Evolutionary conservation across 1,140 invertebrate species (phyloP), one percentile per base, ranked within the genome.

Genomic region (Paracyclopina nana): DNA sequence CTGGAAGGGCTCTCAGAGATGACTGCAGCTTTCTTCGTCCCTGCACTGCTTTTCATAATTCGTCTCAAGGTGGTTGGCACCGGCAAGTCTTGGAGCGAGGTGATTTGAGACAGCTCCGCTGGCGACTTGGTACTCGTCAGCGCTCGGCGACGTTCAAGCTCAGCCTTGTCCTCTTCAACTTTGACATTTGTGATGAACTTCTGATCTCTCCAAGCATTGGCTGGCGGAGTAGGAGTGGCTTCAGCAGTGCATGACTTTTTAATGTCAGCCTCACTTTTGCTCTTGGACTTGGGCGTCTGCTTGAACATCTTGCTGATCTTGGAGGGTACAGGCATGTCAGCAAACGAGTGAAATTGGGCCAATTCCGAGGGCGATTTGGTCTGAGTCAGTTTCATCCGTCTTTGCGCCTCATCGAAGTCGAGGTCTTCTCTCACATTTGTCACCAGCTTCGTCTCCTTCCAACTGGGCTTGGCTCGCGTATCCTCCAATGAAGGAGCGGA

Each of bases 241-340:
- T n/a, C n/a, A n/a, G n/a, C n/a, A n/a, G n/a, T n/a, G n/a, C n/a
- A n/a, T n/a, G n/a, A n/a, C n/a, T n/a, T n/a, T n/a, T n/a, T n/a
- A n/a, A n/a, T n/a, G n/a, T n/a, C n/a, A n/a, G n/a, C n/a, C n/a
- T n/a, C n/a, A n/a, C n/a, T n/a, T n/a, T n/a, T n/a, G n/a, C n/a
- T n/a, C n/a, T n/a, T n/a, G n/a, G n/a, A n/a, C n/a, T n/a, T n/a
- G n/a, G n/a, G n/a, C n/a, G n/a, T n/a, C n/a, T n/a, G n/a, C n/a
- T n/a, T n/a, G n/a, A n/a, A n/a, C 14, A 52, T 22, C 22, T 40
- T 1, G 4, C n/a, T 12, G 1, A 52, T n/a, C 11, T 14, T 52
- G 38, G n/a, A 42, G 3, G 50, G 50, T 16, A 52, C 28, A 28
- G 50, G 50, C 14, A 52, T 14, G 27, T 52, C 50, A 25, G 50